Percentiles rank a stretch among this genome's conserved stretches.
Evolutionary conservation across 2,888 invertebrate species (phyloP).

Genomic region (Tinea trinotella): DNA sequence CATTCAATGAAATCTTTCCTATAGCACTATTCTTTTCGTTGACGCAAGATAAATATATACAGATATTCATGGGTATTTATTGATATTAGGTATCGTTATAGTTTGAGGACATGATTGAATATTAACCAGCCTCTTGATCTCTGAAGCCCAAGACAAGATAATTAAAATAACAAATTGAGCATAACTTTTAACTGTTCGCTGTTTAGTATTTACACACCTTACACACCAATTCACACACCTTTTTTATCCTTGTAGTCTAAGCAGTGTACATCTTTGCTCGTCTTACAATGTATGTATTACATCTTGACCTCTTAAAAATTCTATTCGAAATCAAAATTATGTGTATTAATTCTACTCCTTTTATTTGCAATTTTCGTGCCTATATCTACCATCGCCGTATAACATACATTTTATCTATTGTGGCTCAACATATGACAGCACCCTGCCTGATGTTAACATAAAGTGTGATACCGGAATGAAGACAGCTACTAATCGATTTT

Average conservation of each 20-base stretch:
- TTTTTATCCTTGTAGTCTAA: too few relatives aligned
- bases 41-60: too few relatives aligned
- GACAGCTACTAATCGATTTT: too few relatives aligned
- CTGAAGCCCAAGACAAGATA: constrained; percentile 11
- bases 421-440: too few relatives aligned
- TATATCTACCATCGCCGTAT: not conserved
- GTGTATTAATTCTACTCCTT: constrained; percentile 15
- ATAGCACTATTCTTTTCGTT: not conserved
- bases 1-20: not conserved
- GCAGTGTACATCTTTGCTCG: not conserved
- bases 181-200: not conserved
- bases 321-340: constrained; percentile 7
- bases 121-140: constrained; percentile 3
- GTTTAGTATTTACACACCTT: not conserved
- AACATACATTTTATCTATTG: too few relatives aligned
- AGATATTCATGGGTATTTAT: too few relatives aligned
- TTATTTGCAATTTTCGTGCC: constrained; percentile 5
- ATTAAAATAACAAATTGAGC: too few relatives aligned
- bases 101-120: not conserved
- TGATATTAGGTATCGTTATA: too few relatives aligned
- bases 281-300: not conserved
- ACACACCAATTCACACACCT: too few relatives aligned
- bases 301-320: not conserved
- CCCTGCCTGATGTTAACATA: too few relatives aligned
- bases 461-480: too few relatives aligned